Base-by-base conservation (phyloP, 2,888 invertebrate species). In the Slavum lentiscoides region DNA sequence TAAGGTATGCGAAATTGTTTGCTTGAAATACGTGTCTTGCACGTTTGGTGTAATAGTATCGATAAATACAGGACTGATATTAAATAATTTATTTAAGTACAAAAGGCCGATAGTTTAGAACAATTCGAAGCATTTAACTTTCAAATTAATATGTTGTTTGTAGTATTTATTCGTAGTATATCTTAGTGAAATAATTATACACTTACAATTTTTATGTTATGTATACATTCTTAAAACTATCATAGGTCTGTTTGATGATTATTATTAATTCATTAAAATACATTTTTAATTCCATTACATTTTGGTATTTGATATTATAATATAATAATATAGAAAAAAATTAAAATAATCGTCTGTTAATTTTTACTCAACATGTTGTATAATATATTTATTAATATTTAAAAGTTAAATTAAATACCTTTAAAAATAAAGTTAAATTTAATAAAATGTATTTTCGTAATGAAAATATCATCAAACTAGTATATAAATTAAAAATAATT, bases 71-170 rank as follows among this genome's bases (percentile, higher is more conserved):
- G 30, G 58, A 39, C 59, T 43, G 67, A 75, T 30, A 4, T 75
- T 59, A 75, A 58, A 58, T 74, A 66, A 75, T 5, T 43, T 58
- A 67, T 68, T 39, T 49, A 49, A 49, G 49, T 49, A 49, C 49
- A 49, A 75, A 75, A 75, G 30, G 13, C 11, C 30, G n/a, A 67
- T 3, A 58, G 43, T 67, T 30, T 55, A 75, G 17, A 68, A 75
- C 30, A 59, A 64, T 30, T 37, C 17, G 8, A 53, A 59, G 43
- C 13, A 39, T 75, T 66, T 43, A 37, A 67, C 23, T 75, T 67
- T 30, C 58, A 67, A 43, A 59, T 59, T 17, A 55, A 19, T 69
- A 30, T 59, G 19, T 37, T 58, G 17, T 74, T 72, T 30, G 15
- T 68, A 15, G 21, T 69, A 23, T 30, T 30, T 69, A 15, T 69